These are phyloP conservation scores for Megaleporinus macrocephalus DNA, from an alignment of 2,113 vertebrate genomes.

Conservation along the genomic window DNA sequence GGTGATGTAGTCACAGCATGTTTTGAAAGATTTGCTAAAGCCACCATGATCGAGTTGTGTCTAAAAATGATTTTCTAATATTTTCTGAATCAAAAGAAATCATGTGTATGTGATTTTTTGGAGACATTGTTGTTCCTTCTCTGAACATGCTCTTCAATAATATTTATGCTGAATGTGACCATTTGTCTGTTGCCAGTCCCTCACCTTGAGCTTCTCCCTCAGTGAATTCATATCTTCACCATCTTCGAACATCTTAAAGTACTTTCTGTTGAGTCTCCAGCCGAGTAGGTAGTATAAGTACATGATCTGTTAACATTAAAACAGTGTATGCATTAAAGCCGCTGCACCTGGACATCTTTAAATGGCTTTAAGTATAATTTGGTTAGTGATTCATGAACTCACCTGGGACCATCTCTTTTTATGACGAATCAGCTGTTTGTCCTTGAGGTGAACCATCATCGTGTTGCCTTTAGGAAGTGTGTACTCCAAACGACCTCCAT, in stretches of 20 bases:
- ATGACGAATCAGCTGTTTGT: conserved; percentile 62
- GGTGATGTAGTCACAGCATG: background rate
- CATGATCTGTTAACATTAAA: conserved; percentile 47
- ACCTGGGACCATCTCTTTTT: conserved; percentile 69
- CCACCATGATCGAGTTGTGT: too few species aligned
- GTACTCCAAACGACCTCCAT: conserved; percentile 58
- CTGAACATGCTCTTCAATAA: too few species aligned
- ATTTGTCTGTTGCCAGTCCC: background rate
- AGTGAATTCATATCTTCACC: background rate
- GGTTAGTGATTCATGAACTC: background rate
- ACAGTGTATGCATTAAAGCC: background rate
- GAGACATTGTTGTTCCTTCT: too few species aligned
- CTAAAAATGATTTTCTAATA: too few species aligned
- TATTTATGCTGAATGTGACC: background rate
- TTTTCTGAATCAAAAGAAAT: too few species aligned
- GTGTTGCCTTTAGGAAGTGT: conserved; percentile 58
- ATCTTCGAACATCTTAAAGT: conserved; percentile 17
- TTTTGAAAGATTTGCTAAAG: background rate
- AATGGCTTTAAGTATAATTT: conserved; percentile 53
- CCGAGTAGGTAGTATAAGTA: conserved; percentile 54
- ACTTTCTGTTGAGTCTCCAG: conserved; percentile 51
- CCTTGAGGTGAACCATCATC: conserved; percentile 59
- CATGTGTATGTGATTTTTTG: too few species aligned
- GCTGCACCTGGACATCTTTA: background rate
- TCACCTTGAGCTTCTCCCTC: conserved; percentile 51